A percentile compares a stretch with the other conserved stretches of the same genome.
Conservation (phyloP, 2,113 vertebrate species). For the Oncorhynchus mykiss region DNA sequence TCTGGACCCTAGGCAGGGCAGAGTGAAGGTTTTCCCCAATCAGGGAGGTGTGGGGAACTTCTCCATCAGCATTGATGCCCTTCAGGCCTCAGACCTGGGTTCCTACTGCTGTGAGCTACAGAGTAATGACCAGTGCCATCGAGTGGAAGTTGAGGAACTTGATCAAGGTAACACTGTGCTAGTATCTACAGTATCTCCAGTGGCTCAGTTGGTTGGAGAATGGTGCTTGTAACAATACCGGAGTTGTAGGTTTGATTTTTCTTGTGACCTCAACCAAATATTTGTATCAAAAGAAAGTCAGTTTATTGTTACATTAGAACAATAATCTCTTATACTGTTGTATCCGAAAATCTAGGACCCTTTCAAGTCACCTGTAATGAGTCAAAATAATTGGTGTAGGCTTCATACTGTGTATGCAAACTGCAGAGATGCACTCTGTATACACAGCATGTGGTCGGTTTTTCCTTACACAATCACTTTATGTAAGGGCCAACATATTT, state of each 20-base stretch:
- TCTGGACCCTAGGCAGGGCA: slow-evolving; percentile 36
- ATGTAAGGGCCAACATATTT: not conserved
- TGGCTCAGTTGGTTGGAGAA: not conserved
- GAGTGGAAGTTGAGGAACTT: slow-evolving; percentile 19
- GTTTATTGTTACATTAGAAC: no score
- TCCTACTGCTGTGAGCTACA: slow-evolving; percentile 50
- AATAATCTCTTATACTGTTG: no score
- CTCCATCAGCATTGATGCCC: slow-evolving; percentile 57
- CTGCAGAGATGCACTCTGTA: no score
- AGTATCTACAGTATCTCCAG: not conserved
- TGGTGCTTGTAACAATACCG: no score
- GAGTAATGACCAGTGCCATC: slow-evolving; percentile 13
- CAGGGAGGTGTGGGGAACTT: slow-evolving; percentile 53
- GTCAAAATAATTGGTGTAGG: no score
- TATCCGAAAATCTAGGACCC: no score
- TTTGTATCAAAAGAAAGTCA: no score
- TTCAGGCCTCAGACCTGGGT: slow-evolving; percentile 57
- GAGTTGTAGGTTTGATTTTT: no score
- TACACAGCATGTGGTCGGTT: not conserved
- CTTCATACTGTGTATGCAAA: no score
- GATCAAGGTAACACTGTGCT: slow-evolving; percentile 23
- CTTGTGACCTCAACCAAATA: no score
- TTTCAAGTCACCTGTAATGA: no score
- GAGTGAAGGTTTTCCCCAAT: slow-evolving; percentile 59
- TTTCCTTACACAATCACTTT: slow-evolving; percentile 19